Base-by-base conservation (phyloP, 2,888 invertebrate species). In the Philaethria dido region DNA sequence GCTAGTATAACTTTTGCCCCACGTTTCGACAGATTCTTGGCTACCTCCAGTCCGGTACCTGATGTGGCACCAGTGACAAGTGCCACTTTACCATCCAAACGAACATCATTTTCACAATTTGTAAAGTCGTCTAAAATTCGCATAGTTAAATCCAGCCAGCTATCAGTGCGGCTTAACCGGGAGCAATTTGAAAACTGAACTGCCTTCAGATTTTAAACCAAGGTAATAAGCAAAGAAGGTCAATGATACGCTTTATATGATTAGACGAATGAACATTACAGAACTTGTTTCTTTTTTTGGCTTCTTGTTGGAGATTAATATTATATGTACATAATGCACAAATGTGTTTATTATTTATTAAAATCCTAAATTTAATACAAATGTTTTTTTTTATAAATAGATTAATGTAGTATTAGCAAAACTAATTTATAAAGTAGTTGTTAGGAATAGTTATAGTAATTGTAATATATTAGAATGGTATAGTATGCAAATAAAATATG, bases 1-100 rank as follows among this genome's bases (percentile, higher is more conserved):
- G 94, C 93, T 64, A 94, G 84, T 42, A 94, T 94, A 5, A 94
- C 93, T 72, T 88, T 85, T 13, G 93, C 94, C 0, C 94, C 94
- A 54, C 94, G 83, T 50, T 79, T 85, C 18, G 94, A 93, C 61
- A 89, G 74, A 68, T 86, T 85, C 63, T 83, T 88, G 36, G 88
- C 89, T 8, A 82, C 77, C 77, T 89, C 87, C 0, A 88, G 70
- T 0, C 89, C 89, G 0, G 80, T 83, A 6, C 89, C 88, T 0
- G 88, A 78, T 0, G 86, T 87, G 0, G 85, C 87, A 1, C 89
- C 89, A 0, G 89, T 89, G 2, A 90, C 83, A 0, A 90, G 54
- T 0, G 94, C 87, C 44, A 87, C 86, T 80, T 87, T 87, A 0
- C 84, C 86, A 1, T 86, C 76, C 4, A 88, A 69, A 3, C 78